phyloP scores from a whole-genome alignment of 2,888 invertebrate species.

The Sarcophaga caerulescens region DNA sequence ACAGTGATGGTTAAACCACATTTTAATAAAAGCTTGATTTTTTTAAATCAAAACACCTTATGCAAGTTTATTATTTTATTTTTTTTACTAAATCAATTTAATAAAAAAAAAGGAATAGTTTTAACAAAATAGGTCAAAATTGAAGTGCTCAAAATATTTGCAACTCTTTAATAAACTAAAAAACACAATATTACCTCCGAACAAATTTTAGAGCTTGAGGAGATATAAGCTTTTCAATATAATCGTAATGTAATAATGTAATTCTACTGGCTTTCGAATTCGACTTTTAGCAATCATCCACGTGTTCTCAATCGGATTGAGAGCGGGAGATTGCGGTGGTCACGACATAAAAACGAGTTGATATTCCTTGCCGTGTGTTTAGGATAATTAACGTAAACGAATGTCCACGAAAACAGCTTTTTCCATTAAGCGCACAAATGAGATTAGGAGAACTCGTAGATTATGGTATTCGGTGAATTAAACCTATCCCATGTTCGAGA shows the following conservation, averaged over 20 bases:
- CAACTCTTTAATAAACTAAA: not conserved
- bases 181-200: not conserved
- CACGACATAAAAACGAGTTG: not conserved
- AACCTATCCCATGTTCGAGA: too few relatives aligned
- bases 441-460: not conserved
- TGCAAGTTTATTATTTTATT: too few relatives aligned
- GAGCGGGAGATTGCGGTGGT: not conserved
- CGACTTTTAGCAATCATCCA: not conserved
- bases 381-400: not conserved
- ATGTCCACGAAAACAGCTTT: not conserved
- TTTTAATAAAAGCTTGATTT: too few relatives aligned
- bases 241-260: not conserved
- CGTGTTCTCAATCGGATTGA: too few relatives aligned
- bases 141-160: not conserved
- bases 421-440: not conserved
- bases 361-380: not conserved
- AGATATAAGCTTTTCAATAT: not conserved
- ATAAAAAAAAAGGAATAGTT: too few relatives aligned
- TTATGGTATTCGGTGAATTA: too few relatives aligned
- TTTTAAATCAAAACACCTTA: too few relatives aligned
- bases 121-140: too few relatives aligned
- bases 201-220: not conserved
- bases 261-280: not conserved
- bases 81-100: too few relatives aligned
- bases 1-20: too few relatives aligned